These are phyloP conservation scores for Caretta caretta DNA, from an alignment of 2,113 vertebrate species.

Conservation along the genomic window DNA sequence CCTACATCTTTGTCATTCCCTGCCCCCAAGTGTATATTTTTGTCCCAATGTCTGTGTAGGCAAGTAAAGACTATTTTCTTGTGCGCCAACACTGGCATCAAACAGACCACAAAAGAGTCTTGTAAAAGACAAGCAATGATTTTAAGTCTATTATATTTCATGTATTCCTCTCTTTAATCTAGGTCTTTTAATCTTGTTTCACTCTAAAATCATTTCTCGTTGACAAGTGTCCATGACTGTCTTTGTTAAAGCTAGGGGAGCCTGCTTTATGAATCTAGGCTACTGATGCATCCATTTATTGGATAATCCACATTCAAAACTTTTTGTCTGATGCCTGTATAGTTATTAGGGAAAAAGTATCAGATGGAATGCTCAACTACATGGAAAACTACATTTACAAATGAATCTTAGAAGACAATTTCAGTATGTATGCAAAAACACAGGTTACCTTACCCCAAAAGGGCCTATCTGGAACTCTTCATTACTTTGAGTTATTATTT, in stretches of 20 bases:
- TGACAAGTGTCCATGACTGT: constrained; percentile 60
- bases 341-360: not conserved
- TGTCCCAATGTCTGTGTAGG: constrained; percentile 72
- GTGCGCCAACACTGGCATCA: constrained; percentile 79
- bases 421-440: not conserved
- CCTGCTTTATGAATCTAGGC: not conserved
- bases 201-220: constrained; percentile 76
- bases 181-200: constrained; percentile 85
- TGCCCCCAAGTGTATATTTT: constrained; percentile 70
- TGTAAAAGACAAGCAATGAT: constrained; percentile 81
- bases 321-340: constrained; percentile 32
- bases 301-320: constrained; percentile 38
- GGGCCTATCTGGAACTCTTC: not conserved
- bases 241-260: constrained; percentile 55
- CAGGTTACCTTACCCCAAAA: not conserved
- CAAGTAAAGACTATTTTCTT: constrained; percentile 75
- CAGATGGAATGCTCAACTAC: not conserved
- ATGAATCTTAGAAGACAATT: not conserved
- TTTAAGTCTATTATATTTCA: constrained; percentile 80
- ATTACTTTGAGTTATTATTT: not conserved
- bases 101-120: constrained; percentile 85
- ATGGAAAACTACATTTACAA: not conserved
- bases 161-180: constrained; percentile 84
- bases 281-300: constrained; percentile 38
- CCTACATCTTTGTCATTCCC: constrained; percentile 43